Conservation (phyloP, 2,888 invertebrate genomes). For the Dynastes tityus region DNA sequence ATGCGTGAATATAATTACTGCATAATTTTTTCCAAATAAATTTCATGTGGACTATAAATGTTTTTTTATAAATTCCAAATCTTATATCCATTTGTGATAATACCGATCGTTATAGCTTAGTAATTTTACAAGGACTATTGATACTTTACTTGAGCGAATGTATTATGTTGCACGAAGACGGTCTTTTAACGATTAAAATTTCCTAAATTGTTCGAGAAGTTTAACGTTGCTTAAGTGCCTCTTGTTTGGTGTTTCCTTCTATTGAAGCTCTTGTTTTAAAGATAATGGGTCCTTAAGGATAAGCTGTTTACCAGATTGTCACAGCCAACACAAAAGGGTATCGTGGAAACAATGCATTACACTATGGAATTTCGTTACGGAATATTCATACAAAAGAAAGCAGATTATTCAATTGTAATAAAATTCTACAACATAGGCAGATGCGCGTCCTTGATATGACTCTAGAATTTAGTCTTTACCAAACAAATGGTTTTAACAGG, state of each 20-base stretch:
- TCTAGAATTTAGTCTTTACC: too few species aligned
- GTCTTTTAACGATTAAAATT: constrained; percentile 15
- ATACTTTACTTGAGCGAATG: too few species aligned
- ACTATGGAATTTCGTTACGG: not conserved
- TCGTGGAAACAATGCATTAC: too few species aligned
- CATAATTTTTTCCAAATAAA: not conserved
- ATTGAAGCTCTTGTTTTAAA: constrained; percentile 28
- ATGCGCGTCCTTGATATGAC: too few species aligned
- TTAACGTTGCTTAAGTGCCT: constrained; percentile 19
- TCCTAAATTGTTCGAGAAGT: constrained; percentile 24
- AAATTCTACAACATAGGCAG: too few species aligned
- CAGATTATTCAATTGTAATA: too few species aligned
- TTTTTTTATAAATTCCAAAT: not conserved
- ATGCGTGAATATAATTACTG: not conserved
- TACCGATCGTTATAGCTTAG: too few species aligned
- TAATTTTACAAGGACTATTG: too few species aligned
- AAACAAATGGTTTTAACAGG: too few species aligned
- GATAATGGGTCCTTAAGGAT: constrained; percentile 21
- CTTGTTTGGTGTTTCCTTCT: constrained; percentile 33
- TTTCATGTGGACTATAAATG: not conserved
- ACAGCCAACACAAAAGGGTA: not conserved
- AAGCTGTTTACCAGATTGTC: constrained; percentile 23
- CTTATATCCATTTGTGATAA: too few species aligned
- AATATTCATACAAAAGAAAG: not conserved
- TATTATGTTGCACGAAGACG: not conserved